Base-by-base conservation (phyloP, 2,888 invertebrate species). In the Hyles lineata region DNA sequence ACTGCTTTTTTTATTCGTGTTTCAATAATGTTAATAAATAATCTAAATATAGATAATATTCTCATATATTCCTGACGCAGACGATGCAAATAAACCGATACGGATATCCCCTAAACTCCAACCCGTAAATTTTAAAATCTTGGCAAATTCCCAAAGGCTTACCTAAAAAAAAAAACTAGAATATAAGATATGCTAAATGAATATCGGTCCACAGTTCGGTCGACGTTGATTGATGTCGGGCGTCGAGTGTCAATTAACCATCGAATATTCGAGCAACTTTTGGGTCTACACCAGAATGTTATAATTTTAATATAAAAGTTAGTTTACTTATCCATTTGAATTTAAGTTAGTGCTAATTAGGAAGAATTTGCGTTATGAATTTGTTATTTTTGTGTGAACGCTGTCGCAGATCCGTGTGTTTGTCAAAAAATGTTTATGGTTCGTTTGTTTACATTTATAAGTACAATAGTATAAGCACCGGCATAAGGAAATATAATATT, bases 181-280 rank as follows among this genome's bases (percentile, higher is more conserved):
- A 23, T 17, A 50, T 67, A 67, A 50, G 67, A 67, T 74, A 75
- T 79, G 82, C 83, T 85, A 83, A 87, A 83, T 87, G 87, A 87
- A 85, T 86, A 88, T 87, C 86, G 87, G 87, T 83, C 87, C 81
- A 88, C 87, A 87, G 85, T 77, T 76, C 73, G 73, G 62, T 23
- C 74, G 89, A 89, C 90, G 76, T 87, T 91, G 91, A 91, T 91
- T 83, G 90, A 91, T 91, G 83, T 76, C 69, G 78, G 82, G 84
- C 85, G 82, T 80, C 84, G 77, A 82, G 75, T 75, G 80, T 80
- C 80, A 83, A 82, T 77, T 82, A 81, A 78, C 77, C 74, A 61
- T 77, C 69, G 72, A 74, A 72, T 73, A 75, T 75, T 74, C 75
- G 74, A 59, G 59, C n/a, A 2, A 23, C 21, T 35, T 70, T 52